Evolutionary conservation across 1,140 invertebrate species (phyloP).

Genomic region (Drosophila kohkoa): DNA sequence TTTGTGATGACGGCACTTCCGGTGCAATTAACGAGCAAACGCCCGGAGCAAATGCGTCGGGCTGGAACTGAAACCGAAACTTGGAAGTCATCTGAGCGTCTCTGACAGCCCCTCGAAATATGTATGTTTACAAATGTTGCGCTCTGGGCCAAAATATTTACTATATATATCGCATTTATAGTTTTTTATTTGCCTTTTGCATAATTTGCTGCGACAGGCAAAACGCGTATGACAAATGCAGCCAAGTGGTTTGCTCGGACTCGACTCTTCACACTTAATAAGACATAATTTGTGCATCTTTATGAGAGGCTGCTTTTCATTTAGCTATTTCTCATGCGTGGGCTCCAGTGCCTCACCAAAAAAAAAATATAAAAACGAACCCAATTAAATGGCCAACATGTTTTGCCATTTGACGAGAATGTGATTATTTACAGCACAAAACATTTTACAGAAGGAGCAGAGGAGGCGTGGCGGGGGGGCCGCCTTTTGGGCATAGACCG

Average conservation of each 20-base stretch:
- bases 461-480: neutral
- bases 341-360: slow-evolving; percentile 34
- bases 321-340: slow-evolving; percentile 49
- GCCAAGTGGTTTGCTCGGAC: slow-evolving; percentile 36
- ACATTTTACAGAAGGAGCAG: slow-evolving; percentile 7
- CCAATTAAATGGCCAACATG: slow-evolving; percentile 75
- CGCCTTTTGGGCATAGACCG: slow-evolving; percentile 39
- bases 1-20: slow-evolving; percentile 73
- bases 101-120: slow-evolving; percentile 30
- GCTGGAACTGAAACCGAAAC: slow-evolving; percentile 48
- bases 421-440: slow-evolving; percentile 43
- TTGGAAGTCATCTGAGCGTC: slow-evolving; percentile 39
- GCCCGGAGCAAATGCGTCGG: slow-evolving; percentile 49
- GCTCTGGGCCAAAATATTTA: slow-evolving; percentile 1
- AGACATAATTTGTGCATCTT: slow-evolving; percentile 75
- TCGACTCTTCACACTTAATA: slow-evolving; percentile 75
- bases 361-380: slow-evolving; percentile 2
- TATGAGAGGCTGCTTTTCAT: slow-evolving; percentile 63
- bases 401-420: slow-evolving; percentile 50
- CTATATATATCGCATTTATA: slow-evolving; percentile 4
- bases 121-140: slow-evolving; percentile 19
- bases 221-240: slow-evolving; percentile 50
- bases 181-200: slow-evolving; percentile 25
- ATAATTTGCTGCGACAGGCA: slow-evolving; percentile 39
- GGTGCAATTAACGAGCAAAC: slow-evolving; percentile 66